A percentile compares a stretch with the other conserved stretches of the same genome.
Conservation (phyloP, 2,888 invertebrate species). For the Heterodera filipjevi region DNA sequence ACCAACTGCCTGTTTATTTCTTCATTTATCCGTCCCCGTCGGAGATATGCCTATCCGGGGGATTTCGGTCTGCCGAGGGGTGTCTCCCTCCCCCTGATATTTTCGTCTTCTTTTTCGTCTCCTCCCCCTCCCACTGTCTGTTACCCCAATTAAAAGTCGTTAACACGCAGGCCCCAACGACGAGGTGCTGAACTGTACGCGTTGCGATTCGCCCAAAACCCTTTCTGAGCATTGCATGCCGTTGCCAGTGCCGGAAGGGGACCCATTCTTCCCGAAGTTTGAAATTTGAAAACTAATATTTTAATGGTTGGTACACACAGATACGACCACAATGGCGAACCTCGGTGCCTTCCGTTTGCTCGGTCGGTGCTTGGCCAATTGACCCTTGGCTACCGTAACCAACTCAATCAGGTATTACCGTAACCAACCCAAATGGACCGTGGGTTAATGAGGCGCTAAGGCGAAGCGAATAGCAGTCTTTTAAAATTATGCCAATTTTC, state of each 20-base stretch:
- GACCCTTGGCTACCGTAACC: conserved; percentile 77
- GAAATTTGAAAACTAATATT: background rate
- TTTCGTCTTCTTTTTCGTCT: too few relatives aligned
- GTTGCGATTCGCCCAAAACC: conserved; percentile 81
- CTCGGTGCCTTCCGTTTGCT: conserved; percentile 75
- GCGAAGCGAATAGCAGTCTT: background rate
- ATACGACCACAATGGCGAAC: conserved; percentile 78
- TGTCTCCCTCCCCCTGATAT: too few relatives aligned
- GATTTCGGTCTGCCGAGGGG: too few relatives aligned
- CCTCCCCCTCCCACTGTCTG: too few relatives aligned
- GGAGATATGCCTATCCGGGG: too few relatives aligned
- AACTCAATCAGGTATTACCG: conserved; percentile 66
- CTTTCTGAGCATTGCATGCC: conserved; percentile 93
- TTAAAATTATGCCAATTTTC: background rate
- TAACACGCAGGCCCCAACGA: conserved; percentile 51
- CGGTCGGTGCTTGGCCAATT: conserved; percentile 89
- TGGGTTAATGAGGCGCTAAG: too few relatives aligned
- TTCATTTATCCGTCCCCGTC: too few relatives aligned
- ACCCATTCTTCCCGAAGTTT: conserved; percentile 82
- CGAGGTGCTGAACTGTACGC: conserved; percentile 57
- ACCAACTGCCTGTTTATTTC: too few relatives aligned
- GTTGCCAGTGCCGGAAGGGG: conserved; percentile 82
- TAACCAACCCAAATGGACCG: too few relatives aligned
- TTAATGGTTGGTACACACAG: too few relatives aligned
- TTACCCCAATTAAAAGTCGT: too few relatives aligned